Evolutionary conservation across 2,113 vertebrate species (phyloP).

Genomic region (Narcine bancroftii): DNA sequence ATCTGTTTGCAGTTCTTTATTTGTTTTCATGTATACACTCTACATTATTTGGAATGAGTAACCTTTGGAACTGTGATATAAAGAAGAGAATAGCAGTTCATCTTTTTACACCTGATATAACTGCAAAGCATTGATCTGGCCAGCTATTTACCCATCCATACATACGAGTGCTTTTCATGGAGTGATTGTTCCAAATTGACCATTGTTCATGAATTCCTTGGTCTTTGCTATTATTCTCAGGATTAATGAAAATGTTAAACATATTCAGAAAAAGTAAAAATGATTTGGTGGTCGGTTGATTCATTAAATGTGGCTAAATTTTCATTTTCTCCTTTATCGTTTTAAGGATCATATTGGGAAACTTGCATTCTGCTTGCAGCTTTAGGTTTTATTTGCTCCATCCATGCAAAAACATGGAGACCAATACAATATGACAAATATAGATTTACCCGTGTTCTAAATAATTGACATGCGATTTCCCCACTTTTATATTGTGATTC

Average conservation of each 20-base stretch:
- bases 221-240: not conserved
- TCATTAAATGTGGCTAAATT: not conserved
- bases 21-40: too few species aligned
- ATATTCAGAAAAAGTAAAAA: not conserved
- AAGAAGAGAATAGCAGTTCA: not conserved
- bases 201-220: not conserved
- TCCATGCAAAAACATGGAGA: too few species aligned
- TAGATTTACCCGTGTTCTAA: too few species aligned
- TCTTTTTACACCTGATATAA: not conserved
- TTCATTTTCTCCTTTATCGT: not conserved
- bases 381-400: not conserved
- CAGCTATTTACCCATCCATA: not conserved
- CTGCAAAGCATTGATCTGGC: not conserved
- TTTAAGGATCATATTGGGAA: not conserved
- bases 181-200: not conserved
- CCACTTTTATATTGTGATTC: too few species aligned
- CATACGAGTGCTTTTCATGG: too few species aligned
- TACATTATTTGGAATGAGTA: too few species aligned
- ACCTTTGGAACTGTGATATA: not conserved
- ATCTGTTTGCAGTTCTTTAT: too few species aligned
- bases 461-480: too few species aligned
- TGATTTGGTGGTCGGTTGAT: not conserved
- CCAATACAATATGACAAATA: too few species aligned
- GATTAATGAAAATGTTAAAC: not conserved
- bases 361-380: not conserved